Evolutionary conservation across 1,140 invertebrate genomes (phyloP).

Genomic region (Caerostris darwini): DNA sequence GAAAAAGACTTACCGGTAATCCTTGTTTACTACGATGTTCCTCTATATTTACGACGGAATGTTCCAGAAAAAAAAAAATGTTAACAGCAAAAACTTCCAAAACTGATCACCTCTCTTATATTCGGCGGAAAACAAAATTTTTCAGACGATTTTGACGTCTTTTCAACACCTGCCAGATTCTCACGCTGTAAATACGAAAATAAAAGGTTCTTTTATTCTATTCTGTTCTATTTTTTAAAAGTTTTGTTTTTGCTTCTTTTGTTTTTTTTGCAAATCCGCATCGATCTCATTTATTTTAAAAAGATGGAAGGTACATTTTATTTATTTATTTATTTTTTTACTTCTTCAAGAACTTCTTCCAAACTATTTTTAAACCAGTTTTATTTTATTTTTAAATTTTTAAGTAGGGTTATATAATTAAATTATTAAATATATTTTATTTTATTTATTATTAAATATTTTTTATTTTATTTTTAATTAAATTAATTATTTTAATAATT

Average conservation of each 20-base stretch:
- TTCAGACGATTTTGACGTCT: constrained; percentile 13
- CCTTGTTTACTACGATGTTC: not conserved
- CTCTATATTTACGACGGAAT: not conserved
- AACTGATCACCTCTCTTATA: not conserved
- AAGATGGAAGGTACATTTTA: not conserved
- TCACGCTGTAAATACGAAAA: constrained; percentile 14
- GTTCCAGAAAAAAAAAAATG: not conserved
- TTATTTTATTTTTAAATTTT: too few relatives aligned
- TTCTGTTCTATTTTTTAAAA: not conserved
- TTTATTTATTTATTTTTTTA: not conserved
- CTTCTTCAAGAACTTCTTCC: not conserved
- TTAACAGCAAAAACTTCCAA: not conserved
- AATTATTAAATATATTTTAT: too few relatives aligned
- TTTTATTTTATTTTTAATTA: too few relatives aligned
- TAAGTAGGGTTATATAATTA: too few relatives aligned
- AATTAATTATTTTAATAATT: too few relatives aligned
- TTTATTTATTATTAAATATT: too few relatives aligned
- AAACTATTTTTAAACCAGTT: too few relatives aligned
- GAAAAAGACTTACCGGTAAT: not conserved
- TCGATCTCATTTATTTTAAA: not conserved
- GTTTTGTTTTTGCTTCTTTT: too few relatives aligned
- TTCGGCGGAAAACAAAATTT: constrained; percentile 4
- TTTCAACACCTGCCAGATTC: not conserved
- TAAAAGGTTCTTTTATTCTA: not conserved
- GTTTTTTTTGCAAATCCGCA: constrained; percentile 6